A percentile compares a stretch with the other conserved stretches of the same genome.
Evolutionary conservation across 1,140 invertebrate genomes (phyloP).

Genomic region (Caenorhabditis latens): DNA sequence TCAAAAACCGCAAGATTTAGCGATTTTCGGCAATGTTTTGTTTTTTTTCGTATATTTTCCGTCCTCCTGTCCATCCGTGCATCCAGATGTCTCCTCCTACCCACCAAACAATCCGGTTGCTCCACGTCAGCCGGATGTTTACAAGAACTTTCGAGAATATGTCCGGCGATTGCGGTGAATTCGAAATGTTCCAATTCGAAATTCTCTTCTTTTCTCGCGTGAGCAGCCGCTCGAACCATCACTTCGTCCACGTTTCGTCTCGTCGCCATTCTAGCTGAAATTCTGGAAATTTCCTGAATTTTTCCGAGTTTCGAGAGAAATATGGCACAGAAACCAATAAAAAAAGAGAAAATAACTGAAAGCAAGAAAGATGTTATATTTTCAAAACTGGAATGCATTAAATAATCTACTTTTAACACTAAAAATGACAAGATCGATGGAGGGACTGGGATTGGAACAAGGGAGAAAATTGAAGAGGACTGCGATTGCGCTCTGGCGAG

Average conservation of each 20-base stretch:
- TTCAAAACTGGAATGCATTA: too few species aligned
- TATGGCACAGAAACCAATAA: too few species aligned
- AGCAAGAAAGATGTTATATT: too few species aligned
- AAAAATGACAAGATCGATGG: neutral
- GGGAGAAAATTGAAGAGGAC: neutral
- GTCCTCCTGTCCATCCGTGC: too few species aligned
- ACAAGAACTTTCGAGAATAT: conserved; percentile 35
- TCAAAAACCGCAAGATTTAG: neutral
- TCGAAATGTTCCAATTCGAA: neutral
- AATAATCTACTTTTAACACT: too few species aligned
- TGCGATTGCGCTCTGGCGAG: too few species aligned
- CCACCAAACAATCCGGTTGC: conserved; percentile 9
- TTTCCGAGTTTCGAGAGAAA: too few species aligned
- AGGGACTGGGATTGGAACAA: too few species aligned
- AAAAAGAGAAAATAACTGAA: too few species aligned
- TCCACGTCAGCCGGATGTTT: neutral
- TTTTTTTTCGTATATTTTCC: too few species aligned
- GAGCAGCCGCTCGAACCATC: neutral
- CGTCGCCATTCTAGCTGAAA: neutral
- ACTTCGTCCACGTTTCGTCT: conserved; percentile 13
- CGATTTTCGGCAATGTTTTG: neutral
- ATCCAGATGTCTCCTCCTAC: neutral
- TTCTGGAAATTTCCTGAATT: too few species aligned
- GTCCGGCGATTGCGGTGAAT: neutral
- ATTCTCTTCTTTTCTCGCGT: neutral